Evolutionary conservation across 64 coral and sea anemone species (phyloP), one percentile per base, ranked within the genome.

Genomic region (Hydrozoanthus tunicans): DNA sequence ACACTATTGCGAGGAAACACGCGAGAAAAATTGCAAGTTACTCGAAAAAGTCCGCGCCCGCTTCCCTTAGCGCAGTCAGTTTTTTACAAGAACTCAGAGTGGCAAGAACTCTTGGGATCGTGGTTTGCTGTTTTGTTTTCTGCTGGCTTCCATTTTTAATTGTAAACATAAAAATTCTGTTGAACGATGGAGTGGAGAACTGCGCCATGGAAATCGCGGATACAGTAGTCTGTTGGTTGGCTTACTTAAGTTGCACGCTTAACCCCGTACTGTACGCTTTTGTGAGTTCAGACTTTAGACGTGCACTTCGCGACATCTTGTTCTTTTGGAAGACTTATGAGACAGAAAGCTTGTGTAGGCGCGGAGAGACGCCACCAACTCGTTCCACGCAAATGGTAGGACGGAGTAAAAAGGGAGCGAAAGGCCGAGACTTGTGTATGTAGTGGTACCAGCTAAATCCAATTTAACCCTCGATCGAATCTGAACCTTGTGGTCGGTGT

Each of bases 131-230:
- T 79, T 97, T 97, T 89, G 92, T 97, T 3, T 51, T 97, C 32
- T 97, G 90, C 82, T 97, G 95, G 95, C 64, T 97, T 64, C 95
- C 95, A 4, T 97, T 97, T 79, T 93, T 94, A 69, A 85, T 94
- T 23, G 89, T 97, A 59, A 97, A 97, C 78, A 14, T 97, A 2
- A 75, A 90, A 20, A 92, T 92, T 26, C 54, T 96, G 13, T 12
- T 92, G 1, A 83, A 94, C 14, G 61, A 92, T n/a, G 92, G 95
- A 62, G 90, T 91, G 0, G 83, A 66, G 12, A 90, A 62, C 43
- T 97, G 95, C 63, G 68, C 58, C 6, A 78, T 92, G 83, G 95
- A 97, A 56, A 92, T 97, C 11, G 55, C 67, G 26, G 95, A 97
- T 67, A 97, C 95, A 11, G 70, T 92, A 1, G 55, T 86, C 23